Base-by-base conservation (phyloP, 2,113 vertebrate species). In the Petromus typicus region DNA sequence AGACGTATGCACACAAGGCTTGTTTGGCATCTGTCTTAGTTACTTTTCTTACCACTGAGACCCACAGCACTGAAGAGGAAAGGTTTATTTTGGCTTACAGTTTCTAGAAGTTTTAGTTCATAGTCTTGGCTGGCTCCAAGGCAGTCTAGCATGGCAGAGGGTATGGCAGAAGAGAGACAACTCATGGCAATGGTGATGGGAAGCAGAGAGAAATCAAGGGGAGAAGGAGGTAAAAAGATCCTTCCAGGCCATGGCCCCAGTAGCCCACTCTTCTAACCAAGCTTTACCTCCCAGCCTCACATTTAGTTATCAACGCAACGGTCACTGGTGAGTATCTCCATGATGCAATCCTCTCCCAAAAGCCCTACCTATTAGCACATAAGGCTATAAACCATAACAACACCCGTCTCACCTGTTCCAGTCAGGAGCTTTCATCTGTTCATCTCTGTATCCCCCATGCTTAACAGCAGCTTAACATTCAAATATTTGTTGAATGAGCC, bases 401-500 rank as follows among this genome's bases (percentile, higher is more conserved):
- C 43, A 75, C 25, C 71, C 16, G 40, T 45, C 71, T 25, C 27
- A 51, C 43, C 75, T 34, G 32, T 48, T 76, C 37, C n/a, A 78
- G 40, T 30, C 76, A 83, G 37, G 23, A 57, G 17, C 34, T 57
- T 48, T 57, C 69, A 37, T 88, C 92, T 71, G 45, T 40, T 84
- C 76, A 48, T 32, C 66, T 93, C 76, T 84, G 69, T n/a, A 7
- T 59, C 2, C 37, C 64, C 56, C 84, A 63, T 34, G 73, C 78
- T 61, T 84, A 59, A 84, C 9, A 75, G 69, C 9, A 10, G 86
- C 48, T 51, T 51, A 51, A 56, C 32, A 67, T 32, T 59, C 78
- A 88, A 88, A 59, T 79, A 87, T 67, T 9, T 84, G n/a, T 87
- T 75, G 76, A 54, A 27, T 61, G 48, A 93, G 51, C 69, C 56